A percentile compares a stretch with the other conserved stretches of the same genome.
These are phyloP conservation scores for Phymorhynchus buccinoides DNA, from an alignment of 1,140 invertebrate genomes.

Conservation along the genomic window DNA sequence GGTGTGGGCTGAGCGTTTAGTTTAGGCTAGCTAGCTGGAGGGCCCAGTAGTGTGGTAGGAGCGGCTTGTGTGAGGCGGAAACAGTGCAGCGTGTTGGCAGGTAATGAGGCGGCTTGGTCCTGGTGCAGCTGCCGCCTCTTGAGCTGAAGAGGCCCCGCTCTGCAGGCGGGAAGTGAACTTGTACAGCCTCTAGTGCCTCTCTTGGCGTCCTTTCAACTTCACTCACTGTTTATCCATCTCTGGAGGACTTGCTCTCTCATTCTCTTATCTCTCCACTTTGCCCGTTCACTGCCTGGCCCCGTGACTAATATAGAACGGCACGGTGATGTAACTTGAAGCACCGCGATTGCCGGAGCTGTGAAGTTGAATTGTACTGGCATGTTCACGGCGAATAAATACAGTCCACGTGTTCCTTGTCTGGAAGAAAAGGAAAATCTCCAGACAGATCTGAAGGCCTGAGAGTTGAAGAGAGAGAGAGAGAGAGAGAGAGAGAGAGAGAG, in stretches of 20 bases:
- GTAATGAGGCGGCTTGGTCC: constrained; percentile 17
- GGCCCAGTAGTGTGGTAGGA: too few species aligned
- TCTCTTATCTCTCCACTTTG: neutral
- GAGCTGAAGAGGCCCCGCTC: constrained; percentile 15
- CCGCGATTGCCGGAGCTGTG: neutral
- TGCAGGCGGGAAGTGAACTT: constrained; percentile 14
- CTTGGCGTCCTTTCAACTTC: neutral
- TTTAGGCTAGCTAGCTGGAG: too few species aligned
- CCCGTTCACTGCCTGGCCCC: neutral
- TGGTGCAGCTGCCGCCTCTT: constrained; percentile 21
- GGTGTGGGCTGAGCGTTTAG: too few species aligned
- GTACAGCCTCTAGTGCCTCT: neutral
- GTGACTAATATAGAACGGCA: neutral
- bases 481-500: too few species aligned
- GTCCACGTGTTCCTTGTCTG: too few species aligned
- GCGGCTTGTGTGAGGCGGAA: neutral
- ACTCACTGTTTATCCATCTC: neutral
- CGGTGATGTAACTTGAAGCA: neutral
- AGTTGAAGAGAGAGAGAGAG: too few species aligned
- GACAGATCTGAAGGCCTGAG: too few species aligned
- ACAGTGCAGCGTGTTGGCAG: constrained; percentile 1
- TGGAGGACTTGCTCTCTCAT: neutral
- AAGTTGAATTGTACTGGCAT: neutral
- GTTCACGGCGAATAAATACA: too few species aligned
- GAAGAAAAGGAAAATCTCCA: too few species aligned